A percentile compares a stretch with the other conserved stretches of the same genome.
These are phyloP conservation scores for Anthrax anthrax DNA, from an alignment of 2,888 invertebrate genomes.

Conservation along the genomic window DNA sequence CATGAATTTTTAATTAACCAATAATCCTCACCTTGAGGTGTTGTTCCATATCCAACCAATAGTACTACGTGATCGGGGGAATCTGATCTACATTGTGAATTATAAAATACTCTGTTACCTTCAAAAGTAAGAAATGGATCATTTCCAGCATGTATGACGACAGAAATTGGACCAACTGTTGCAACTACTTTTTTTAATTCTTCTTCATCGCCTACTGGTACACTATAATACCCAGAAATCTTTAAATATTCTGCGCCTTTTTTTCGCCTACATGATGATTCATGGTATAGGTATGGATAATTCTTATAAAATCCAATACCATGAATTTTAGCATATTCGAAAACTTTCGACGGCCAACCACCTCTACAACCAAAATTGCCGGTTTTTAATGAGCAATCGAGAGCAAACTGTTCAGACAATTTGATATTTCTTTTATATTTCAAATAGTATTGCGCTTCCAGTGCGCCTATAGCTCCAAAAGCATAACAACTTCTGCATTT, in stretches of 20 bases:
- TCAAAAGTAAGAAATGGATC: constrained; percentile 69
- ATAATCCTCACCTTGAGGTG: constrained; percentile 3
- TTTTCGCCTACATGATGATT: background rate
- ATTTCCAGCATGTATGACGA: constrained; percentile 70
- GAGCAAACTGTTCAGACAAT: background rate
- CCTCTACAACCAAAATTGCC: constrained; percentile 1
- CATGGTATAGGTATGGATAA: background rate
- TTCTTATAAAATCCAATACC: background rate
- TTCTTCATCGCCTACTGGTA: constrained; percentile 43
- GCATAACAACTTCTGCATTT: constrained; percentile 1
- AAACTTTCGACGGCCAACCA: background rate
- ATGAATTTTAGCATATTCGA: background rate
- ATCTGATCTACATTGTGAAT: constrained; percentile 51
- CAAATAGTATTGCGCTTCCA: background rate
- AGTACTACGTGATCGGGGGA: no score
- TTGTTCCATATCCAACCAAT: no score
- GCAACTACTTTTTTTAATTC: constrained; percentile 58
- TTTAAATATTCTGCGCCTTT: background rate
- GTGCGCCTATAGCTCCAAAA: background rate
- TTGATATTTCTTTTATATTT: background rate
- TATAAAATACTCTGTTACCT: constrained; percentile 56
- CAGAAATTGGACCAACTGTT: constrained; percentile 60
- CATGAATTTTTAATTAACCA: constrained; percentile 48
- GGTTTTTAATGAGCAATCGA: background rate
- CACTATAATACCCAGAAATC: background rate